These are phyloP conservation scores for Dicrurus megarhynchus DNA, from an alignment of 2,113 vertebrate species.

Conservation along the genomic window DNA sequence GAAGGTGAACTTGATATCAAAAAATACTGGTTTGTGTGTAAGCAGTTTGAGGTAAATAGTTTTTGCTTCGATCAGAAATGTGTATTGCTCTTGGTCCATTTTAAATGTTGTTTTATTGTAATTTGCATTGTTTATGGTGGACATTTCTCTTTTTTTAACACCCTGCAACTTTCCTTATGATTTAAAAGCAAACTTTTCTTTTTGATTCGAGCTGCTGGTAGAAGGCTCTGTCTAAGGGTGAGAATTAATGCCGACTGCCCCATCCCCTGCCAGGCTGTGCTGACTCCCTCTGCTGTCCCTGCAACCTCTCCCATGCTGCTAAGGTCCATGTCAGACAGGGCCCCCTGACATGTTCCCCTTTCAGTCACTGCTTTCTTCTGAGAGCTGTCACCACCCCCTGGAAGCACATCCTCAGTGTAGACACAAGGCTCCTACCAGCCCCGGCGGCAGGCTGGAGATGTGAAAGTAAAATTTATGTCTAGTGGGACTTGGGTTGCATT, in stretches of 20 bases:
- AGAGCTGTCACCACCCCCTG: conserved; percentile 80
- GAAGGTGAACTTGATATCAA: not conserved
- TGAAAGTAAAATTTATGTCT: conserved; percentile 38
- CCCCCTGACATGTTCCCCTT: conserved; percentile 79
- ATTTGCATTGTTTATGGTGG: not conserved
- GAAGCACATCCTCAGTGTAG: conserved; percentile 72
- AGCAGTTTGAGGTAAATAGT: not conserved
- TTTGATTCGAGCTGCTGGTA: not conserved
- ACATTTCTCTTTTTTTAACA: not conserved
- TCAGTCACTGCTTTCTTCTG: conserved; percentile 75
- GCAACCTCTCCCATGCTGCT: conserved; percentile 75
- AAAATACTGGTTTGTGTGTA: not conserved
- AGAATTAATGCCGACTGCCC: conserved; percentile 51
- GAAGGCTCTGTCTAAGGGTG: conserved; percentile 20
- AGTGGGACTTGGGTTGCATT: not conserved
- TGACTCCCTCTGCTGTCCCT: conserved; percentile 35
- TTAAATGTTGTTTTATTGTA: not conserved
- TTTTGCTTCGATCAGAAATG: conserved; percentile 10
- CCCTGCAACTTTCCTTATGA: not conserved
- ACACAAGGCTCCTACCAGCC: conserved; percentile 74
- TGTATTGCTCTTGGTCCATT: not conserved
- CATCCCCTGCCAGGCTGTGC: conserved; percentile 18
- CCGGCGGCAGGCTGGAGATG: conserved; percentile 68
- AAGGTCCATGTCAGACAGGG: conserved; percentile 87
- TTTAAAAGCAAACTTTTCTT: conserved; percentile 3